A percentile compares a stretch with the other conserved stretches of the same genome.
phyloP scores from a whole-genome alignment of 2,888 invertebrate species.

The Acleris sparsana region DNA sequence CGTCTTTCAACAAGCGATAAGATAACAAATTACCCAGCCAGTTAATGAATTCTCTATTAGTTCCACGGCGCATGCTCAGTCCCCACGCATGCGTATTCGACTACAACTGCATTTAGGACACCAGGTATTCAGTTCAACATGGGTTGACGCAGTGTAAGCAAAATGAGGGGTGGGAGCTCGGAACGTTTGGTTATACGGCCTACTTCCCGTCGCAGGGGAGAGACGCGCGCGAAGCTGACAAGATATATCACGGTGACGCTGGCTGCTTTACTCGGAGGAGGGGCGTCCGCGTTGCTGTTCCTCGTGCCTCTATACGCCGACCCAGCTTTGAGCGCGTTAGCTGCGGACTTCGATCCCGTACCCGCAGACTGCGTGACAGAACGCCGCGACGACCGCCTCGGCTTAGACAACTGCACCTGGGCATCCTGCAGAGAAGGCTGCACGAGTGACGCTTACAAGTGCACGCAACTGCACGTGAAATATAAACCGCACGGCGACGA shows the following conservation, averaged over 20 bases:
- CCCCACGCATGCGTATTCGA: slow-evolving; percentile 52
- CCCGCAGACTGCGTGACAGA: slow-evolving; percentile 90
- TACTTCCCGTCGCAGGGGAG: slow-evolving; percentile 62
- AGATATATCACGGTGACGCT: slow-evolving; percentile 74
- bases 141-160: slow-evolving; percentile 74
- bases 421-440: slow-evolving; percentile 92
- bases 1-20: slow-evolving; percentile 21
- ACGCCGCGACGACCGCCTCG: slow-evolving; percentile 87
- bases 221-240: slow-evolving; percentile 72
- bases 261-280: slow-evolving; percentile 73
- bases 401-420: slow-evolving; percentile 91
- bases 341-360: slow-evolving; percentile 89
- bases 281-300: slow-evolving; percentile 76
- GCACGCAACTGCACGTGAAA: slow-evolving; percentile 87
- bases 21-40: slow-evolving; percentile 26
- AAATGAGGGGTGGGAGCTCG: slow-evolving; percentile 79
- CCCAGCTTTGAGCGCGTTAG: slow-evolving; percentile 84
- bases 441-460: slow-evolving; percentile 89
- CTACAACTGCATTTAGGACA: slow-evolving; percentile 49
- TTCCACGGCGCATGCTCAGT: slow-evolving; percentile 57
- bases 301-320: slow-evolving; percentile 80
- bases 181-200: slow-evolving; percentile 74
- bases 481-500: slow-evolving; percentile 79
- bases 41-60: slow-evolving; percentile 18
- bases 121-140: slow-evolving; percentile 61